Evolutionary conservation across 2,888 invertebrate species (phyloP).

Genomic region (Metalampra italica): DNA sequence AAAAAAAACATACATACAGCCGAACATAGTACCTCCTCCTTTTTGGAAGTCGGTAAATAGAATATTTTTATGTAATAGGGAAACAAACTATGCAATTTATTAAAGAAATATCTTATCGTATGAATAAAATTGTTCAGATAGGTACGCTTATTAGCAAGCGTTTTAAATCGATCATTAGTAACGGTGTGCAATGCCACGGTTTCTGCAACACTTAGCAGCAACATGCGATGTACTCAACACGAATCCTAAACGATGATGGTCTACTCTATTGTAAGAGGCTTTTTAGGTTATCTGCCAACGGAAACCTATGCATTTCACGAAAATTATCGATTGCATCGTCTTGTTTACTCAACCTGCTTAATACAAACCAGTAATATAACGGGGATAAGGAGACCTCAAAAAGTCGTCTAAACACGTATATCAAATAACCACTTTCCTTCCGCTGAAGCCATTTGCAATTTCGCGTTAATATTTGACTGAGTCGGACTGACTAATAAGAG

Average conservation of each 20-base stretch:
- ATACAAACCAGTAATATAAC: neutral
- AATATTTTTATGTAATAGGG: neutral
- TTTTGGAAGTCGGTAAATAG: too few relatives aligned
- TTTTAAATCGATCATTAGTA: constrained; percentile 49
- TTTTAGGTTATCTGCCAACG: too few relatives aligned
- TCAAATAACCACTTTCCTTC: constrained; percentile 13
- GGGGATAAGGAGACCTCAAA: neutral
- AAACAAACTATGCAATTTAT: neutral
- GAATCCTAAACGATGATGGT: constrained; percentile 1
- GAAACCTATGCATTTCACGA: too few relatives aligned
- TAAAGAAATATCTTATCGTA: constrained; percentile 30
- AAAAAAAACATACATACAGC: too few relatives aligned
- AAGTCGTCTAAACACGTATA: constrained; percentile 1
- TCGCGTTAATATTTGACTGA: too few relatives aligned
- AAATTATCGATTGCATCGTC: neutral
- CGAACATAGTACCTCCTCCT: too few relatives aligned
- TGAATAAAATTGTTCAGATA: constrained; percentile 30
- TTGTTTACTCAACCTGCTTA: neutral
- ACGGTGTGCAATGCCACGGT: constrained; percentile 42
- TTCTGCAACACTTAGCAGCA: constrained; percentile 5
- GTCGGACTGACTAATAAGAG: too few relatives aligned
- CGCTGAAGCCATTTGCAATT: neutral
- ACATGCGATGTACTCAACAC: constrained; percentile 6
- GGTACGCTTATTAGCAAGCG: constrained; percentile 35
- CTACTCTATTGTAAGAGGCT: too few relatives aligned